Evolutionary conservation across 2,888 invertebrate species (phyloP).

Genomic region (Eupithecia insigniata): DNA sequence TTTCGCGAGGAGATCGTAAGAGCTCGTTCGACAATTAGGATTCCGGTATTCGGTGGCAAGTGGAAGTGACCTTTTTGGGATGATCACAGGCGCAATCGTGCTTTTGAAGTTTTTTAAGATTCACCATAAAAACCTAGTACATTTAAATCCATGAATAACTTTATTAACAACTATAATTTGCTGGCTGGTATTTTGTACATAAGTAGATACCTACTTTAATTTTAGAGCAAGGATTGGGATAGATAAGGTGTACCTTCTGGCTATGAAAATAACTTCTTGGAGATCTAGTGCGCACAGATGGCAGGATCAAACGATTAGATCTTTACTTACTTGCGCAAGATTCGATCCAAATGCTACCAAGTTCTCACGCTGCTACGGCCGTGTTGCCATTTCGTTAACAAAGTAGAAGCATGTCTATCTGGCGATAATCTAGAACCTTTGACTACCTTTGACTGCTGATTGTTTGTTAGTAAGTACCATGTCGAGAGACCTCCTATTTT

Average conservation of each 20-base stretch:
- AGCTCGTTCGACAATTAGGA: conserved; percentile 42
- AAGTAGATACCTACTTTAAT: not conserved
- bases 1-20: conserved; percentile 63
- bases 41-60: conserved; percentile 58
- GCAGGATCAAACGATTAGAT: conserved; percentile 44
- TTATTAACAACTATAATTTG: not conserved
- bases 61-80: conserved; percentile 40
- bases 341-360: conserved; percentile 43
- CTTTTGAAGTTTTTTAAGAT: conserved; percentile 9
- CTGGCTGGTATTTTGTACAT: not conserved
- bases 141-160: not conserved
- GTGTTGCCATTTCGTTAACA: conserved; percentile 40
- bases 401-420: conserved; percentile 9
- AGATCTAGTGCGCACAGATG: conserved; percentile 24
- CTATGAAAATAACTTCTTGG: not conserved
- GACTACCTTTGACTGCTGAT: conserved; percentile 7
- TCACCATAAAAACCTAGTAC: not conserved
- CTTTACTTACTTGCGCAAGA: conserved; percentile 42
- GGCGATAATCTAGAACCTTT: conserved; percentile 2
- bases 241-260: too few species aligned
- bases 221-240: too few species aligned
- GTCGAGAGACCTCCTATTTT: not conserved
- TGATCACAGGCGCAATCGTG: not conserved
- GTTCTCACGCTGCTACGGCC: conserved; percentile 37
- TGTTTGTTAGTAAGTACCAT: not conserved